These are phyloP conservation scores for Orchesella cincta DNA, from an alignment of 1,140 invertebrate species.

Conservation along the genomic window DNA sequence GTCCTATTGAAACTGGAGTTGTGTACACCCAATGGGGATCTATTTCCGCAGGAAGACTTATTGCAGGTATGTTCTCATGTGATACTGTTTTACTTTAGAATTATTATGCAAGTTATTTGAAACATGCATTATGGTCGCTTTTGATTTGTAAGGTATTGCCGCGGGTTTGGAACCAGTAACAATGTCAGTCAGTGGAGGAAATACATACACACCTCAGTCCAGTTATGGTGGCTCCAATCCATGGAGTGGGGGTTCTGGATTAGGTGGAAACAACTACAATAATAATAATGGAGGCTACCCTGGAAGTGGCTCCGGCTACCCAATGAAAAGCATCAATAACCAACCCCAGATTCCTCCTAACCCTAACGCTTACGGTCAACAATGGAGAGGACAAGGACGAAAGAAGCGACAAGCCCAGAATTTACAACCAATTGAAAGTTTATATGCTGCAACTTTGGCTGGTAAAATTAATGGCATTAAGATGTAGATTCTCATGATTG, in stretches of 20 bases:
- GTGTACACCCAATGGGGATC: constrained; percentile 46
- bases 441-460: constrained; percentile 42
- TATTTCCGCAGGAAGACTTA: constrained; percentile 38
- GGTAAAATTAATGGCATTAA: too few species aligned
- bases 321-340: neutral
- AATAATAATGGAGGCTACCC: neutral
- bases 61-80: constrained; percentile 41
- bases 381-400: neutral
- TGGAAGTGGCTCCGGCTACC: constrained; percentile 1
- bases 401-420: constrained; percentile 33
- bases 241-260: constrained; percentile 14
- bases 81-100: neutral
- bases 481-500: too few species aligned
- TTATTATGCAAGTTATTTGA: too few species aligned
- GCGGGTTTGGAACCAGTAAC: constrained; percentile 42
- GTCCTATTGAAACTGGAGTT: constrained; percentile 44
- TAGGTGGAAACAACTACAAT: constrained; percentile 1
- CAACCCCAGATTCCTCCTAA: neutral
- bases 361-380: neutral
- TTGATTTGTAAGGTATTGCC: constrained; percentile 46
- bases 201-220: neutral
- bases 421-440: constrained; percentile 38
- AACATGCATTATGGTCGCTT: too few species aligned
- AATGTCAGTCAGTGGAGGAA: neutral
- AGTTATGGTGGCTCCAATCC: neutral